Evolutionary conservation across 2,888 invertebrate species (phyloP).

Genomic region (Amphimallon solstitiale): DNA sequence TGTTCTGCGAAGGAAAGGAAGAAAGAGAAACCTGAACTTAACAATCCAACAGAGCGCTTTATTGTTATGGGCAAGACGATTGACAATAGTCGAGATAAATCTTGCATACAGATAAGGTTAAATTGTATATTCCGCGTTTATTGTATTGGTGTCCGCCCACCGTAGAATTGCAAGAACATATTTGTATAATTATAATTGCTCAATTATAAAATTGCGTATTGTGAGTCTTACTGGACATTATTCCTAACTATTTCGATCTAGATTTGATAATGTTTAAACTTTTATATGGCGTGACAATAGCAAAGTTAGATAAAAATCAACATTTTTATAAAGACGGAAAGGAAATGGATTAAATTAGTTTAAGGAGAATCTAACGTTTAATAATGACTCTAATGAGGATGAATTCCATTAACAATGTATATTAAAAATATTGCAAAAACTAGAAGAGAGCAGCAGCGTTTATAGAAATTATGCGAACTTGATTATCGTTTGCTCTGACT

Average conservation of each 20-base stretch:
- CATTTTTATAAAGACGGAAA: too few species aligned
- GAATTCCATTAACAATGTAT: too few species aligned
- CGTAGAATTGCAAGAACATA: not conserved
- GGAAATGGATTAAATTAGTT: too few species aligned
- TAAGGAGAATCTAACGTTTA: too few species aligned
- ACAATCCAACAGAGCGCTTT: conserved; percentile 51
- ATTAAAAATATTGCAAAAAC: too few species aligned
- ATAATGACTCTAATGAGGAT: too few species aligned
- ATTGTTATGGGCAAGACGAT: conserved; percentile 57
- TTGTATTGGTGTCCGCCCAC: conserved; percentile 44
- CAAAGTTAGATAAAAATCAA: not conserved
- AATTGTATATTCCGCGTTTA: conserved; percentile 54
- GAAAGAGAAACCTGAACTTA: conserved; percentile 51
- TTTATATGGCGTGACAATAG: not conserved
- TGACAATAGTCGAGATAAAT: conserved; percentile 59
- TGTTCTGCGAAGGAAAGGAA: too few species aligned
- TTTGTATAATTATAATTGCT: conserved; percentile 14
- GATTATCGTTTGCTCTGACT: too few species aligned
- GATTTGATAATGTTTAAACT: not conserved
- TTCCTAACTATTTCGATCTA: too few species aligned
- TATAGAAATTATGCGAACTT: too few species aligned
- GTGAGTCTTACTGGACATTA: not conserved
- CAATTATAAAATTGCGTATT: conserved; percentile 7
- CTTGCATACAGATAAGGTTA: conserved; percentile 56
- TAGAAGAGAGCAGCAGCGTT: too few species aligned